A percentile compares a stretch with the other conserved stretches of the same genome.
These are phyloP conservation scores for Erannis defoliaria DNA, from an alignment of 2,888 invertebrate genomes.

Conservation along the genomic window DNA sequence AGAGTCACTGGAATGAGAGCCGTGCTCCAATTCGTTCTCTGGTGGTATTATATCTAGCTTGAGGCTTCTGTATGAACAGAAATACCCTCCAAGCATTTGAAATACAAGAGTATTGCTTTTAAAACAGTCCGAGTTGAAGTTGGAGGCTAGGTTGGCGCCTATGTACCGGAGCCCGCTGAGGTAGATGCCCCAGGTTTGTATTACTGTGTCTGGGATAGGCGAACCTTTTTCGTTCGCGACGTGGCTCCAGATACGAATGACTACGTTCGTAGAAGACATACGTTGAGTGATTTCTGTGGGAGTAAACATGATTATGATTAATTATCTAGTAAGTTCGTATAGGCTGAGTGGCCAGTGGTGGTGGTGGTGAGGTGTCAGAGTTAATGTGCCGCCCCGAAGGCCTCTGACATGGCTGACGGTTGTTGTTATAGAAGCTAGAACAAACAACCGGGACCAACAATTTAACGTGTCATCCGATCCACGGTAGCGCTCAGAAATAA, in stretches of 20 bases:
- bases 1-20: conserved; percentile 76
- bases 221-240: conserved; percentile 56
- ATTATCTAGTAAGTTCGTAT: too few relatives aligned
- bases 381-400: too few relatives aligned
- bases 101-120: conserved; percentile 93
- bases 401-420: too few relatives aligned
- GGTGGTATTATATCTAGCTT: conserved; percentile 81
- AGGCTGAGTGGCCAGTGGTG: too few relatives aligned
- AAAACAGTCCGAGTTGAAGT: conserved; percentile 89
- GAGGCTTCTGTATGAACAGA: conserved; percentile 88
- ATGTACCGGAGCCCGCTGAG: conserved; percentile 93
- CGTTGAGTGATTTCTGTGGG: conserved; percentile 78
- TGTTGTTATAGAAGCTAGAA: too few relatives aligned
- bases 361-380: too few relatives aligned
- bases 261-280: conserved; percentile 80
- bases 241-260: conserved; percentile 83
- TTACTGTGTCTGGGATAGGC: conserved; percentile 82
- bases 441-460: too few relatives aligned
- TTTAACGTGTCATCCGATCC: too few relatives aligned
- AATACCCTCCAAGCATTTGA: conserved; percentile 95
- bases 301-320: conserved; percentile 4
- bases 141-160: conserved; percentile 89
- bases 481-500: too few relatives aligned
- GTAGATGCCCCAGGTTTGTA: conserved; percentile 94
- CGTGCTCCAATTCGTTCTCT: conserved; percentile 76